phyloP scores from a whole-genome alignment of 2,113 vertebrate genomes.

The Natator depressus region DNA sequence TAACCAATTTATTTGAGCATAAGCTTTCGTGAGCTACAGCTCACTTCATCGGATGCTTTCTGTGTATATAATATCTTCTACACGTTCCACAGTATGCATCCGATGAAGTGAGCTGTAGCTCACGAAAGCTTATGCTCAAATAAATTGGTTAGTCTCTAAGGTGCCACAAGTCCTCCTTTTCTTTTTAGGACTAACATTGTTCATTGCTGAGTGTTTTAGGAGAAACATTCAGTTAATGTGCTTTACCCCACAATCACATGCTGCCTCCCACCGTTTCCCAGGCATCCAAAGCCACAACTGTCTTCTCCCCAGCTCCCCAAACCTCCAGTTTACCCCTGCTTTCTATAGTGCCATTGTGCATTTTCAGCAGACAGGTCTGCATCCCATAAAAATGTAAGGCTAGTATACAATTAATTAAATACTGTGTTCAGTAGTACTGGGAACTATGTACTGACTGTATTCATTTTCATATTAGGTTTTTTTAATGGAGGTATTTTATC shows the following conservation, averaged over 20 bases:
- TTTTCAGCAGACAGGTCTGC: background rate
- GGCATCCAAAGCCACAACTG: background rate
- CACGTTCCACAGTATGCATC: too few species aligned
- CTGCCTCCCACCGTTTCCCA: background rate
- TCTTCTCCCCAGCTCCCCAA: background rate
- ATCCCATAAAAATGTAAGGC: background rate
- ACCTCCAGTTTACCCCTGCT: background rate
- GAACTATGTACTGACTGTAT: background rate
- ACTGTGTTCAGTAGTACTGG: background rate
- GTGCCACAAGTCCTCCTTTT: too few species aligned
- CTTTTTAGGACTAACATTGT: background rate
- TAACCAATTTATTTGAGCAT: too few species aligned
- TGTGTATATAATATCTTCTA: too few species aligned
- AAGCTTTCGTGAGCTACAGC: too few species aligned
- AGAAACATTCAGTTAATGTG: background rate
- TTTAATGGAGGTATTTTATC: background rate
- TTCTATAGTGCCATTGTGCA: background rate
- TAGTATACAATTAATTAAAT: background rate
- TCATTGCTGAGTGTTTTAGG: rapidly evolving
- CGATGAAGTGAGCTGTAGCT: too few species aligned
- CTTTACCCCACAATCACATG: background rate
- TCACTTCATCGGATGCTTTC: too few species aligned
- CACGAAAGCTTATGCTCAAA: too few species aligned
- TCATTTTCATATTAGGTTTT: background rate
- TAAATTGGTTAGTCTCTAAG: too few species aligned